Conservation (phyloP, 2,888 invertebrate species). For the Steinernema hermaphroditum region DNA sequence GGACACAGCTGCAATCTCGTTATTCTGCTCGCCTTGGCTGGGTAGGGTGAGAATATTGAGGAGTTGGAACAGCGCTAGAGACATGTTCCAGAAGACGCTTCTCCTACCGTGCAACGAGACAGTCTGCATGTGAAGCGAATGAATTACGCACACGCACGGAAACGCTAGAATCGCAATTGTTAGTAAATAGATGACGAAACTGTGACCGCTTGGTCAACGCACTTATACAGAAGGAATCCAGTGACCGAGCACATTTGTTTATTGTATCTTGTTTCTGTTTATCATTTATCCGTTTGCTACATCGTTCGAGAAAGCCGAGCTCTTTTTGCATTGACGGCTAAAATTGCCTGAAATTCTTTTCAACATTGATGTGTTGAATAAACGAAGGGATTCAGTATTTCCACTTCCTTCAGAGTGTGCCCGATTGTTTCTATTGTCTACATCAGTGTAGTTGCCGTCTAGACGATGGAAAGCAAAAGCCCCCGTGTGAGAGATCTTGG, state of each 20-base stretch:
- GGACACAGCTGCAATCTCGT: background rate
- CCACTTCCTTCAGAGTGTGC: no score
- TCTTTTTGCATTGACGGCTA: no score
- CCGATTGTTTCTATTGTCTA: background rate
- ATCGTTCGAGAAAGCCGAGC: no score
- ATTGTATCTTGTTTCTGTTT: slow-evolving; percentile 27
- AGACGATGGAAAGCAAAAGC: slow-evolving; percentile 5
- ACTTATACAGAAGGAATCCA: background rate
- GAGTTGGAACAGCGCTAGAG: background rate
- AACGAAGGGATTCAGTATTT: background rate
- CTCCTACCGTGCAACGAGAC: background rate
- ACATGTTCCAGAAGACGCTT: slow-evolving; percentile 7
- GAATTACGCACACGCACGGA: background rate
- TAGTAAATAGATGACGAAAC: background rate
- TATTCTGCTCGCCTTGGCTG: background rate
- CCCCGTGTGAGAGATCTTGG: background rate
- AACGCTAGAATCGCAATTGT: background rate
- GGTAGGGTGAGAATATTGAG: background rate
- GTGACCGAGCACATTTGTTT: background rate
- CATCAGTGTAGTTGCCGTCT: background rate
- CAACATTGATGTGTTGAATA: no score
- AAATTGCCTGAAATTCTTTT: no score
- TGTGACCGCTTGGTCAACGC: background rate
- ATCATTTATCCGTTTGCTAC: background rate
- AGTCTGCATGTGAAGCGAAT: slow-evolving; percentile 2